Conservation (phyloP, 2,113 vertebrate genomes). For the Oriolus oriolus region DNA sequence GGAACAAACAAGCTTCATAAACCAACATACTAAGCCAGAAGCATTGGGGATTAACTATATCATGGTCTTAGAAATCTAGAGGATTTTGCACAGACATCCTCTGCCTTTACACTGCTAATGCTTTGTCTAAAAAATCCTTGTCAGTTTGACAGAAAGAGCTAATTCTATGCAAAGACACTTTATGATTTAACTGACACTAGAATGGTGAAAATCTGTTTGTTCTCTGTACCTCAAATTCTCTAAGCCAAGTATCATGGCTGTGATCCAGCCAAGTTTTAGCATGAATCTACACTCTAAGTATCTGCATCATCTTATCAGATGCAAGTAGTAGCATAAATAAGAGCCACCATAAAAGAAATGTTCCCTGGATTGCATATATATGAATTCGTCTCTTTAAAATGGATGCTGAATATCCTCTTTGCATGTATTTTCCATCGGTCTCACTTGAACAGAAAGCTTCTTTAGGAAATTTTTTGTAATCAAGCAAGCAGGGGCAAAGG, state of each 20-base stretch:
- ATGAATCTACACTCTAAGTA: background rate
- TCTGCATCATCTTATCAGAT: background rate
- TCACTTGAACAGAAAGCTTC: background rate
- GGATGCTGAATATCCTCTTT: background rate
- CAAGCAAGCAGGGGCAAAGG: background rate
- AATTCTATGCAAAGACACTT: constrained; percentile 35
- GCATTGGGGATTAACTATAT: background rate
- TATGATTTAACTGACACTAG: constrained; percentile 11
- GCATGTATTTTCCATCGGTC: background rate
- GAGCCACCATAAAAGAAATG: background rate
- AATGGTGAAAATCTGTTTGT: constrained; percentile 5
- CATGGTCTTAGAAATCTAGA: background rate
- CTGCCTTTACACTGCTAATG: background rate
- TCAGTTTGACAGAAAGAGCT: constrained; percentile 30
- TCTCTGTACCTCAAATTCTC: constrained; percentile 19
- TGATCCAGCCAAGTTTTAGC: background rate
- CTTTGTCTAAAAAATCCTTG: background rate
- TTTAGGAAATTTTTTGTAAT: background rate
- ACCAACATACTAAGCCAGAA: background rate
- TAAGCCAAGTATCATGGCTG: background rate
- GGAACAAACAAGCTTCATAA: background rate
- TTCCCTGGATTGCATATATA: background rate
- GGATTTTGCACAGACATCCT: background rate
- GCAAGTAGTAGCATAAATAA: background rate
- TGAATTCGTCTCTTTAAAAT: background rate